Evolutionary conservation across 2,797 vertebrate species (phyloP).

Genomic region (Limosa lapponica): DNA sequence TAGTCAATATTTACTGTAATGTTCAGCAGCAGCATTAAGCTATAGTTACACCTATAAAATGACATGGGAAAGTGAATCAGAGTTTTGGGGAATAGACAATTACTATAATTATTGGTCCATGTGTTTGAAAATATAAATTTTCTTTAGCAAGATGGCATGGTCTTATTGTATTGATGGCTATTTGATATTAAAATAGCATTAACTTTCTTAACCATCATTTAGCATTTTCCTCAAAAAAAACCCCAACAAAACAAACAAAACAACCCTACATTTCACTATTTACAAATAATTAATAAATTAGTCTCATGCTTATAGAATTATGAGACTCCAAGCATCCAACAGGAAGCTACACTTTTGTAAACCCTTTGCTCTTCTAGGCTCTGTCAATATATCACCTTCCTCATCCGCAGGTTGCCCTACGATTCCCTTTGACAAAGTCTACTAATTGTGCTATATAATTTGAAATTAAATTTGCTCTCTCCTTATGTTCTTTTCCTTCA

Average conservation of each 20-base stretch:
- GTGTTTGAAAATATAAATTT: slow-evolving; percentile 43
- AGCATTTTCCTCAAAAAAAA: not conserved
- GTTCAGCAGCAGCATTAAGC: slow-evolving; percentile 32
- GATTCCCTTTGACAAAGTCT: not conserved
- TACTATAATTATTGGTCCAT: slow-evolving; percentile 34
- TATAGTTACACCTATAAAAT: slow-evolving; percentile 9
- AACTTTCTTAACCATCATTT: not conserved
- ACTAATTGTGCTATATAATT: not conserved
- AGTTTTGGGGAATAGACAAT: slow-evolving; percentile 45
- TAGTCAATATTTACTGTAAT: slow-evolving; percentile 43
- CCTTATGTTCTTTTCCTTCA: not conserved
- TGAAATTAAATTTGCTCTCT: not conserved
- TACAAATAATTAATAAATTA: not conserved
- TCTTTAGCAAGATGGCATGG: not conserved
- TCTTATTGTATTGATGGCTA: not conserved
- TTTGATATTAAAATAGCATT: slow-evolving; percentile 1
- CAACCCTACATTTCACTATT: not conserved
- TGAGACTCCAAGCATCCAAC: not conserved
- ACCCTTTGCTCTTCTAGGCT: not conserved
- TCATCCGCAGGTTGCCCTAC: not conserved
- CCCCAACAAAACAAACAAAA: not conserved
- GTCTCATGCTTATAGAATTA: not conserved
- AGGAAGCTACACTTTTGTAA: not conserved
- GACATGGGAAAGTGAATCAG: not conserved
- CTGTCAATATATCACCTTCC: not conserved